Base-by-base conservation (phyloP, 2,113 vertebrate genomes). In the Amazona guildingii region DNA sequence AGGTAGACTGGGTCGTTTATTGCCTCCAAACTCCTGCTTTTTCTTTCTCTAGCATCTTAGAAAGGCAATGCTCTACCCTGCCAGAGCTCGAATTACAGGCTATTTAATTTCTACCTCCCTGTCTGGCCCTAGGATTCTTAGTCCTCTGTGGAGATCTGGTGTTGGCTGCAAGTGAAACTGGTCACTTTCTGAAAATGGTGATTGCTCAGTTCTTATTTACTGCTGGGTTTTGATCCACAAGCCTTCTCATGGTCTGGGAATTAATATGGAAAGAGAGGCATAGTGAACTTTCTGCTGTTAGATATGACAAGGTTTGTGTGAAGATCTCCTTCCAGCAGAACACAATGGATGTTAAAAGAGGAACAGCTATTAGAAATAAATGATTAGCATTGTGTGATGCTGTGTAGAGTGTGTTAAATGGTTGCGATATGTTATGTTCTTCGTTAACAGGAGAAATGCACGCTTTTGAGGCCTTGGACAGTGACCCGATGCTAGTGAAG, bases 381-480 rank as follows among this genome's bases (percentile, higher is more conserved):
- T 19, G 31, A 12, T 66, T 31, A 68, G 21, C 6, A 7, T 85
- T 33, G 29, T 23, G 15, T 37, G 55, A 15, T 33, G 18, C 35
- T 41, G 10, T 14, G 19, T 33, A 11, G 33, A 69, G 27, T 57
- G 33, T 21, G 23, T 82, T 88, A 49, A 84, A 14, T 3, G 3
- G 16, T 6, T 94, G 5, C 11, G 44, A 19, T 35, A 76, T 72
- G 13, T 73, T 17, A 13, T 29, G 3, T 4, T n/a, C 61, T 85
- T 86, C n/a, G 57, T 59, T 48, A n/a, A 84, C 3, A 99, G 99
- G 99, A 33, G 78, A 98, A 8, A 10, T 96, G 10, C 98, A 95
- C 0, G 44, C 94, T 21, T 99, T 98, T 90, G 98, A 99, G 82
- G 99, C 99, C 15, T 75, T 99, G 86, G 99, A 99, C 97, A 99